phyloP scores from a whole-genome alignment of 2,113 vertebrate genomes.

The Corapipo altera region DNA sequence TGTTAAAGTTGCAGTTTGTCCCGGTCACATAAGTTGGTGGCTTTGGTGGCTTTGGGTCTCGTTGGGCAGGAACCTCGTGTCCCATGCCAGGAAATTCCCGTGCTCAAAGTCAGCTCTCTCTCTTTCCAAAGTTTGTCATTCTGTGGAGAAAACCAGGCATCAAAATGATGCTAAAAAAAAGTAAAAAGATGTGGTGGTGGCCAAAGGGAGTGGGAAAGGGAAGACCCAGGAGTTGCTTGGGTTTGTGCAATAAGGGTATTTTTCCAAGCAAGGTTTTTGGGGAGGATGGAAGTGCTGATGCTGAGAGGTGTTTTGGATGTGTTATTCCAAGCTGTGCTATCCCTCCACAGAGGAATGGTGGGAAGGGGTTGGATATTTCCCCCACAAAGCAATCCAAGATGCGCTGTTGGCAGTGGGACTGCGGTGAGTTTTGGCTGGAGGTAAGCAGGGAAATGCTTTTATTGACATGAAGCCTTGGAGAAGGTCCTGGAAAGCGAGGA shows the following conservation, averaged over 20 bases:
- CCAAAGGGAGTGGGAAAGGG: background rate
- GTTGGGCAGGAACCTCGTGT: background rate
- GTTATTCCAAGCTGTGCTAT: background rate
- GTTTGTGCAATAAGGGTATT: background rate
- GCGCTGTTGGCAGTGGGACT: background rate
- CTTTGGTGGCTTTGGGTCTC: background rate
- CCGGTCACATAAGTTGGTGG: accelerated
- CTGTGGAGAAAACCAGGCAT: background rate
- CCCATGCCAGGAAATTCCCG: accelerated
- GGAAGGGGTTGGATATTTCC: background rate
- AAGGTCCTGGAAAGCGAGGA: background rate
- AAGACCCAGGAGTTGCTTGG: background rate
- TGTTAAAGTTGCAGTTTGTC: background rate
- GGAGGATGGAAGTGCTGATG: background rate
- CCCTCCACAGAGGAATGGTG: accelerated
- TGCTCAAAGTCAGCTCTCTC: background rate
- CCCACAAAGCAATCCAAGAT: background rate
- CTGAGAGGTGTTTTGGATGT: background rate
- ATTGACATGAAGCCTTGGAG: background rate
- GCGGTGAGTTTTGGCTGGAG: accelerated
- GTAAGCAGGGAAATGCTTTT: background rate
- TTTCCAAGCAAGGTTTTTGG: background rate
- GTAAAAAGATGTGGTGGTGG: background rate
- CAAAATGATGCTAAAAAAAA: background rate
- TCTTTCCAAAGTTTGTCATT: background rate